Conservation (phyloP, 2,113 vertebrate species). For the Microcebus tavaratra region DNA sequence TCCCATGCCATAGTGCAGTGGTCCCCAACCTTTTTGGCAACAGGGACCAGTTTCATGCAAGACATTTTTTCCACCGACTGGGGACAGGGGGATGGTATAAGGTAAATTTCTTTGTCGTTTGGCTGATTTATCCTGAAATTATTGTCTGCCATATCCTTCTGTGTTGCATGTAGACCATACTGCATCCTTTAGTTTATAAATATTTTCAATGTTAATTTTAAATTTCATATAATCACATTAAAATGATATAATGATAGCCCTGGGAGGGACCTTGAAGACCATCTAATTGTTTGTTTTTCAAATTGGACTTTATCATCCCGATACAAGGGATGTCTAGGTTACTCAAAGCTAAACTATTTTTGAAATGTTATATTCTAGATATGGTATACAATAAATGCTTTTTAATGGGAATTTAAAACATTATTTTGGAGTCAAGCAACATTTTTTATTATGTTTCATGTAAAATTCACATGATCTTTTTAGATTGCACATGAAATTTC, state of each 20-base stretch:
- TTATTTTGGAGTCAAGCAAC: background rate
- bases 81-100: background rate
- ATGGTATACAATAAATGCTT: background rate
- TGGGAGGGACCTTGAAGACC: background rate
- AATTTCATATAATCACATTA: slow-evolving; percentile 2
- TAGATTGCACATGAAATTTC: background rate
- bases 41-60: no score
- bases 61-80: no score
- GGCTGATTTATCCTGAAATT: slow-evolving; percentile 4
- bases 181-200: background rate
- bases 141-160: background rate
- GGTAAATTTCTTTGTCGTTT: slow-evolving; percentile 19
- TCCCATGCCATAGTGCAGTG: background rate
- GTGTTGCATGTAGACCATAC: background rate
- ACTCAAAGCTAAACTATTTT: background rate
- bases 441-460: background rate
- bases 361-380: background rate
- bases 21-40: no score
- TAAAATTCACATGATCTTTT: background rate
- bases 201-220: slow-evolving; percentile 28
- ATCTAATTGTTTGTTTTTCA: background rate
- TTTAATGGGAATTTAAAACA: background rate
- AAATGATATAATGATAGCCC: background rate
- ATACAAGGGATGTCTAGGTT: background rate
- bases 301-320: background rate